These are phyloP conservation scores for Mallotus villosus DNA, from an alignment of 2,797 vertebrate genomes.

Conservation along the genomic window DNA sequence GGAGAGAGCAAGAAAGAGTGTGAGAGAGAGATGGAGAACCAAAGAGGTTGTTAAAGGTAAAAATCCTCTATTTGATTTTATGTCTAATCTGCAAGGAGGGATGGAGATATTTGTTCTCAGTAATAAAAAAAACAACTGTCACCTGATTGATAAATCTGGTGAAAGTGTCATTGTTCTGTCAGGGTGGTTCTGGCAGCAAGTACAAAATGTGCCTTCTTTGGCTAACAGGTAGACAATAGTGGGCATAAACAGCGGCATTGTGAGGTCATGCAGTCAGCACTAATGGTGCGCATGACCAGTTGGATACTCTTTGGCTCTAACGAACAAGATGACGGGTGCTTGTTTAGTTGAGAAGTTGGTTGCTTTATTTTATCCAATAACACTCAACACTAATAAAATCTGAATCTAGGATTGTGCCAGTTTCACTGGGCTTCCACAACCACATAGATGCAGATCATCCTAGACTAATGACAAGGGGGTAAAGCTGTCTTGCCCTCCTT, in stretches of 20 bases:
- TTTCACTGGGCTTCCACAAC: no score
- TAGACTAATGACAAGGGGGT: no score
- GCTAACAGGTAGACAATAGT: constrained; percentile 17
- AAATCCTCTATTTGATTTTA: neutral
- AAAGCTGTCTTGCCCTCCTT: no score
- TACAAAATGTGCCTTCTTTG: neutral
- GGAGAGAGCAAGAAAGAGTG: constrained; percentile 6
- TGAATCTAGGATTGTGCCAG: no score
- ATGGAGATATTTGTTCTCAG: constrained; percentile 16
- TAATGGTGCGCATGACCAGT: neutral
- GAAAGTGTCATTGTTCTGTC: neutral
- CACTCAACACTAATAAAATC: neutral
- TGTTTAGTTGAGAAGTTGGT: neutral
- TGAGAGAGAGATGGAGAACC: neutral
- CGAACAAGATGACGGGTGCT: neutral
- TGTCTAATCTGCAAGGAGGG: neutral
- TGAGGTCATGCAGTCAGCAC: neutral
- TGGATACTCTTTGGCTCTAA: neutral
- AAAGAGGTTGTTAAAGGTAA: constrained; percentile 5
- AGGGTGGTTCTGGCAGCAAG: neutral
- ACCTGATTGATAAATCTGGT: constrained; percentile 40
- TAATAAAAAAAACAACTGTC: constrained; percentile 31
- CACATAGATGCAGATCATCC: no score
- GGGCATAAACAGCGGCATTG: neutral
- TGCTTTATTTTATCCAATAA: neutral